Evolutionary conservation across 1,140 invertebrate species (phyloP).

Genomic region (Heliconius himera): DNA sequence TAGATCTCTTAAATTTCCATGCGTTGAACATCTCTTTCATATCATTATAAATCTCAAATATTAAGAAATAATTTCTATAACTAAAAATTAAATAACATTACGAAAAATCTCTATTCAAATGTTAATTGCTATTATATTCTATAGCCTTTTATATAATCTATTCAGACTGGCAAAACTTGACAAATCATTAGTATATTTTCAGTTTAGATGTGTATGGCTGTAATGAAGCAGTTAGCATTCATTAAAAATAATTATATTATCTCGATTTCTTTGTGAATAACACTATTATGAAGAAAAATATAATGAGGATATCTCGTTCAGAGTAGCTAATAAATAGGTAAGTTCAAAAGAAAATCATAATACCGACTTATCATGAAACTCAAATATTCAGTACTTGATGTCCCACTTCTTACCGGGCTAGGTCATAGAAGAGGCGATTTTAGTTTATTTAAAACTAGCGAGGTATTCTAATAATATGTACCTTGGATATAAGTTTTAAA

Average conservation of each 20-base stretch:
- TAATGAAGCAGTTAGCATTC: neutral
- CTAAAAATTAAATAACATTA: no score
- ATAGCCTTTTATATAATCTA: neutral
- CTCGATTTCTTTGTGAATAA: neutral
- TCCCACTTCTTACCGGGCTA: slow-evolving; percentile 15
- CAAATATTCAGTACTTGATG: slow-evolving; percentile 38
- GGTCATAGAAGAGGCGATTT: neutral
- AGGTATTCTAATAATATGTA: no score
- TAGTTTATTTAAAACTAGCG: neutral
- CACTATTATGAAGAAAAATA: neutral
- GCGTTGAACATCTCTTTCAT: no score
- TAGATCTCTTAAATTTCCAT: no score
- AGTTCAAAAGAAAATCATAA: slow-evolving; percentile 42
- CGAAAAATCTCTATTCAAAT: neutral
- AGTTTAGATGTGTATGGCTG: neutral
- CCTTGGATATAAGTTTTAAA: no score
- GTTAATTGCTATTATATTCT: neutral
- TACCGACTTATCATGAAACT: slow-evolving; percentile 36
- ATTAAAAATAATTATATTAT: slow-evolving; percentile 8
- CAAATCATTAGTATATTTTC: slow-evolving; percentile 9
- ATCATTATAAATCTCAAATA: no score
- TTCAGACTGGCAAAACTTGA: neutral
- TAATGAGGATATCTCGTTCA: neutral
- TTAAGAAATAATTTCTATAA: no score
- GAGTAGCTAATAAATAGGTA: slow-evolving; percentile 37